A percentile compares a stretch with the other conserved stretches of the same genome.
phyloP scores from a whole-genome alignment of 2,888 invertebrate genomes.

The Erannis defoliaria region DNA sequence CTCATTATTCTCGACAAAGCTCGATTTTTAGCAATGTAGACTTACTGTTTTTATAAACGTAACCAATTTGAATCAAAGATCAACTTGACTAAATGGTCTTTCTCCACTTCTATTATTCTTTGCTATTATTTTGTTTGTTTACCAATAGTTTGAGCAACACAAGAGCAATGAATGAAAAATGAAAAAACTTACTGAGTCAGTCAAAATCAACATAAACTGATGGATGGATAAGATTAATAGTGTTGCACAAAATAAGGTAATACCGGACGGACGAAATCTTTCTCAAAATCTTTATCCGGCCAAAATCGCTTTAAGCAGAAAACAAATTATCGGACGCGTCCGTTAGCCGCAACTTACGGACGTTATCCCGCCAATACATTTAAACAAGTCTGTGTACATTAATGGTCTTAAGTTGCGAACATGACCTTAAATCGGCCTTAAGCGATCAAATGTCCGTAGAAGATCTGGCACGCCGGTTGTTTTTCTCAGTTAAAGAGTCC shows the following conservation, averaged over 20 bases:
- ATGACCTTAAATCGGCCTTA: no score
- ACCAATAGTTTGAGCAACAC: slow-evolving; percentile 9
- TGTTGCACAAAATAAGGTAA: background rate
- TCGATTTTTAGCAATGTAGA: slow-evolving; percentile 11
- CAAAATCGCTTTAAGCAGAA: no score
- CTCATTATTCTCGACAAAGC: slow-evolving; percentile 27
- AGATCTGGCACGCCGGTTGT: no score
- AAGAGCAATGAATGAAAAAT: background rate
- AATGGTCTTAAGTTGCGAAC: no score
- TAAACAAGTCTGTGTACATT: no score
- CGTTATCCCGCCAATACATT: no score
- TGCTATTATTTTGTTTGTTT: slow-evolving; percentile 17
- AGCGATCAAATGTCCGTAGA: no score
- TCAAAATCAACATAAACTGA: background rate
- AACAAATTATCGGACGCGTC: no score
- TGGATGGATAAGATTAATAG: background rate
- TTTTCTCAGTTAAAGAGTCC: no score
- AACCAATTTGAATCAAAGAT: background rate
- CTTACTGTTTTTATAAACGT: background rate
- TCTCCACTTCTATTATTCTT: background rate
- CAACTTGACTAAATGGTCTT: background rate
- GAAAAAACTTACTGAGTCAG: background rate
- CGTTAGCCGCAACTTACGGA: no score
- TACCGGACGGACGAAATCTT: no score
- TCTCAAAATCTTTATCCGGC: no score